Evolutionary conservation across 2,888 invertebrate genomes (phyloP).

Genomic region (Metopia argyrocephala): DNA sequence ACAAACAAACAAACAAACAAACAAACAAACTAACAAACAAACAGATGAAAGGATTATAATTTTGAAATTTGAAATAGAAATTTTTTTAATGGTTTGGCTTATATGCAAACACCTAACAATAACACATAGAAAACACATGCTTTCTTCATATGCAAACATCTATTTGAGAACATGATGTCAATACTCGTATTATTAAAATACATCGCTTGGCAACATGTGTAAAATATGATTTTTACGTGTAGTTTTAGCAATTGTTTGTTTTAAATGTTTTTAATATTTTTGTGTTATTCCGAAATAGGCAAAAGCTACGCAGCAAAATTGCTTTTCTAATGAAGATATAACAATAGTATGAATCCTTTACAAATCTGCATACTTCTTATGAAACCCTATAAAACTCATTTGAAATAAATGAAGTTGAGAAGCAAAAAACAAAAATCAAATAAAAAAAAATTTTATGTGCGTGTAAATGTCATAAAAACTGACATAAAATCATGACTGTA

Average conservation of each 20-base stretch:
- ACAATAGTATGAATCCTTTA: neutral
- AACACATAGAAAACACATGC: neutral
- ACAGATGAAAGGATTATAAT: slow-evolving; percentile 54
- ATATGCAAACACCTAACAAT: slow-evolving; percentile 41
- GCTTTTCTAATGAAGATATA: slow-evolving; percentile 45
- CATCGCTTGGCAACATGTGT: slow-evolving; percentile 49
- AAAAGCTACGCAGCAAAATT: slow-evolving; percentile 29
- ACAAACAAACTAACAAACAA: slow-evolving; percentile 41
- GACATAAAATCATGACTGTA: slow-evolving; percentile 57
- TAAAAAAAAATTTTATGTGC: slow-evolving; percentile 59
- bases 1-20: slow-evolving; percentile 39
- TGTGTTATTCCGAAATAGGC: slow-evolving; percentile 5
- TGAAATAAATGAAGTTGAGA: neutral
- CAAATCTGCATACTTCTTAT: neutral
- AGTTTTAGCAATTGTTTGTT: slow-evolving; percentile 52
- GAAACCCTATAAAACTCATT: neutral
- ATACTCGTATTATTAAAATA: slow-evolving; percentile 46
- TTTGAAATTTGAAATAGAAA: slow-evolving; percentile 54
- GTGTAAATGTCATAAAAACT: slow-evolving; percentile 63
- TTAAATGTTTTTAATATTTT: slow-evolving; percentile 30
- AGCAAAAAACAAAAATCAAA: neutral
- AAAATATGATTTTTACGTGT: slow-evolving; percentile 63
- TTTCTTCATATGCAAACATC: slow-evolving; percentile 1
- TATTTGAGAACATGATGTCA: slow-evolving; percentile 35
- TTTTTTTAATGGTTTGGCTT: slow-evolving; percentile 71